These are phyloP conservation scores for Wasmannia auropunctata DNA, from an alignment of 1,140 invertebrate species.

Conservation along the genomic window DNA sequence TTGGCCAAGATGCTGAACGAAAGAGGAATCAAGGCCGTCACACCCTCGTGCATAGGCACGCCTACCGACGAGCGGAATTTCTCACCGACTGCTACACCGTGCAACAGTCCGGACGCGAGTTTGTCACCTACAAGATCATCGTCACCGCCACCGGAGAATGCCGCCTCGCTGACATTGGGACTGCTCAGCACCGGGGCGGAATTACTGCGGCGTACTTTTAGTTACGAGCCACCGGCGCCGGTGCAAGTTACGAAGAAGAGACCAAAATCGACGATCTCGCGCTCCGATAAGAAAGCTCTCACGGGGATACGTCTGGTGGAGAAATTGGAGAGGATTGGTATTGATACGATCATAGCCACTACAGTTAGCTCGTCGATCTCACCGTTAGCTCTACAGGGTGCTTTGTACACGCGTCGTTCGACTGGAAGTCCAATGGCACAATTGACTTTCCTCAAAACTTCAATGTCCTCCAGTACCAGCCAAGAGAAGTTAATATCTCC, in stretches of 20 bases:
- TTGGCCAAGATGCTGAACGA: conserved; percentile 93
- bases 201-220: conserved; percentile 89
- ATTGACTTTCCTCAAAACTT: conserved; percentile 89
- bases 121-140: conserved; percentile 86
- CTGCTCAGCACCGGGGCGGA: conserved; percentile 91
- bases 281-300: conserved; percentile 84
- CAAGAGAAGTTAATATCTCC: conserved; percentile 78
- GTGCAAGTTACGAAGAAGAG: conserved; percentile 81
- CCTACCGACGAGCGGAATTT: conserved; percentile 88
- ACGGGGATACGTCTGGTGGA: conserved; percentile 87
- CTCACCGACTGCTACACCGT: conserved; percentile 93
- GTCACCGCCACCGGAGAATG: conserved; percentile 83
- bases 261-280: conserved; percentile 83
- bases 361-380: conserved; percentile 83
- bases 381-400: conserved; percentile 86
- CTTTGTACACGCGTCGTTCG: conserved; percentile 85
- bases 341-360: conserved; percentile 88
- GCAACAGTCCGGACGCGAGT: conserved; percentile 90
- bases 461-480: conserved; percentile 81
- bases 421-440: conserved; percentile 90
- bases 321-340: conserved; percentile 89
- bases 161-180: conserved; percentile 87
- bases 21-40: conserved; percentile 91
- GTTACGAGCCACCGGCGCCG: conserved; percentile 81
- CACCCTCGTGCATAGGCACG: conserved; percentile 87